Evolutionary conservation across 2,888 invertebrate species (phyloP), one percentile per base, ranked within the genome.

Genomic region (Heliothis peltigera): DNA sequence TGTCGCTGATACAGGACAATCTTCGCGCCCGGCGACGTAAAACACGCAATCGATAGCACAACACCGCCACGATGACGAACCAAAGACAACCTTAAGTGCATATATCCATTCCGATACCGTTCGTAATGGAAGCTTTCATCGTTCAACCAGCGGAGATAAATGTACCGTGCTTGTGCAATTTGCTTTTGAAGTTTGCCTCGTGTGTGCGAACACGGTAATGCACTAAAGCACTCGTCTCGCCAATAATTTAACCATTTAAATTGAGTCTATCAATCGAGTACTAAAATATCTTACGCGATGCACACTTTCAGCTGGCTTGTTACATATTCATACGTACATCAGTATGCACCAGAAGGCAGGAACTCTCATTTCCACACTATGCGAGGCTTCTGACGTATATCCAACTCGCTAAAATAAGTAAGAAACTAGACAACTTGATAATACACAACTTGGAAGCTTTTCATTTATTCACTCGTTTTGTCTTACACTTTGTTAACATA

Each of bases 51-150:
- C 81, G 84, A 86, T 85, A 62, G 70, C 66, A 78, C 63, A 63
- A 60, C 77, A 72, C 74, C 74, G 77, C 77, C 69, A 69, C 80
- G 57, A 44, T 83, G 83, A 80, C 77, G 79, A 83, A 77, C 79
- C 77, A 77, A 77, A 82, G 81, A 85, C 86, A 83, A 90, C 88
- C 88, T 88, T 90, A 91, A 92, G 92, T 92, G 92, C 91, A 91
- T 83, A 88, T 89, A 90, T 91, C 90, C 92, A 92, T 92, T 92
- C 86, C 84, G 79, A 81, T 84, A 79, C 80, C 76, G 77, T 75
- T 83, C 81, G 84, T 92, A 92, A 92, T 92, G 90, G 91, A 91
- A 82, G 89, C 91, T 91, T 92, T 92, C 90, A 91, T 88, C 90
- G 88, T 86, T 84, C 85, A 83, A 81, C 82, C 83, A 84, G 80